phyloP scores from a whole-genome alignment of 2,888 invertebrate genomes.

The Brachyptera risi region DNA sequence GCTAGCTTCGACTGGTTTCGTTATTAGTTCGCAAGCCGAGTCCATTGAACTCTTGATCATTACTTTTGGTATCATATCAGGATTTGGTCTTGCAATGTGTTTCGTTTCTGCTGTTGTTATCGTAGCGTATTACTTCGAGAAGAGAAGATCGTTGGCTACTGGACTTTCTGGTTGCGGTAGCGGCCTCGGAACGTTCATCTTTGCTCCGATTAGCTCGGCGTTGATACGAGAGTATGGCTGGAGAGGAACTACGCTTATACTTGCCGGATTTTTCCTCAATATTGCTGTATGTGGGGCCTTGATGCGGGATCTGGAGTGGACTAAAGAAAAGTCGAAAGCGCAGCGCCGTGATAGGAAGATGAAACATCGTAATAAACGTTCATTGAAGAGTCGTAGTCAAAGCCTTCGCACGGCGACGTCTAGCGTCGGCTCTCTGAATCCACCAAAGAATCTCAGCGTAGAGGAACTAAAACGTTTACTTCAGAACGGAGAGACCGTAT shows the following conservation, averaged over 20 bases:
- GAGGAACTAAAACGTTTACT: slow-evolving; percentile 38
- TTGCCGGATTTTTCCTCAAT: slow-evolving; percentile 77
- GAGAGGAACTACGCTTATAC: slow-evolving; percentile 76
- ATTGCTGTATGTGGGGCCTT: slow-evolving; percentile 76
- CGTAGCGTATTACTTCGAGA: slow-evolving; percentile 87
- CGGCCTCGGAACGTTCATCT: slow-evolving; percentile 83
- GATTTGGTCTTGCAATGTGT: slow-evolving; percentile 79
- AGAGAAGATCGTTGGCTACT: slow-evolving; percentile 77
- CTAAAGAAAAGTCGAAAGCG: slow-evolving; percentile 45
- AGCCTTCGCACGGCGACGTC: slow-evolving; percentile 45
- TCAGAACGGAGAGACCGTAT: slow-evolving; percentile 33
- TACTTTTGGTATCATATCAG: slow-evolving; percentile 79
- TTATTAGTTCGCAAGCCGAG: slow-evolving; percentile 68
- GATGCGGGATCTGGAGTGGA: slow-evolving; percentile 73
- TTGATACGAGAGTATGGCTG: slow-evolving; percentile 75
- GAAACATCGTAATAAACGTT: slow-evolving; percentile 58
- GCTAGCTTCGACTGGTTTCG: slow-evolving; percentile 69
- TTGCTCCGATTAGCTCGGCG: slow-evolving; percentile 73
- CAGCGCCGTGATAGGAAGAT: slow-evolving; percentile 42
- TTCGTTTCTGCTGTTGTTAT: slow-evolving; percentile 89
- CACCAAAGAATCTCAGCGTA: slow-evolving; percentile 49
- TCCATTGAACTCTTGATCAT: slow-evolving; percentile 74
- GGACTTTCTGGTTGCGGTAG: slow-evolving; percentile 83
- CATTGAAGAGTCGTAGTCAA: slow-evolving; percentile 57
- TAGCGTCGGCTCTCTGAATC: slow-evolving; percentile 64